phyloP scores from a whole-genome alignment of 2,888 invertebrate species.

The Phasia obesa region DNA sequence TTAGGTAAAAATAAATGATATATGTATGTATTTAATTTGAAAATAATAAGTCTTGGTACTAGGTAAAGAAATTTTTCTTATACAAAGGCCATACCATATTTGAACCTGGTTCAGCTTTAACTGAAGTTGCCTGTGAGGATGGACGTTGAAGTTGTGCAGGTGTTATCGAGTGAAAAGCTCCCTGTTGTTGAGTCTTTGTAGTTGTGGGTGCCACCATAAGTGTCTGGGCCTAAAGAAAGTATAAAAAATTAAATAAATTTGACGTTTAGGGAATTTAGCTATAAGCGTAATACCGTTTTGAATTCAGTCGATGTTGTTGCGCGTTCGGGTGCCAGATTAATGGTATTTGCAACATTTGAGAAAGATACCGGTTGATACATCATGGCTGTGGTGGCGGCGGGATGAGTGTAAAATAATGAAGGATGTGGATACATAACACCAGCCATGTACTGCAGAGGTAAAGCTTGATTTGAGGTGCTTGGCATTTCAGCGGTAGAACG shows the following conservation, averaged over 20 bases:
- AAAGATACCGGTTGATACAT: constrained; percentile 85
- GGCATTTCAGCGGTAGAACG: constrained; percentile 72
- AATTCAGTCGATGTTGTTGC: constrained; percentile 35
- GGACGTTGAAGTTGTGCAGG: constrained; percentile 77
- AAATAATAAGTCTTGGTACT: neutral
- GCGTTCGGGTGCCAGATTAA: constrained; percentile 47
- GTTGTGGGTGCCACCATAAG: constrained; percentile 75
- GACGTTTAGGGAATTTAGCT: neutral
- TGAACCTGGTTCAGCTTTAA: constrained; percentile 81
- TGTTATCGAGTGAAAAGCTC: constrained; percentile 78
- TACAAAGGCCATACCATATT: constrained; percentile 75
- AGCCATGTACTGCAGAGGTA: constrained; percentile 86
- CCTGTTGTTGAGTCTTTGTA: constrained; percentile 73
- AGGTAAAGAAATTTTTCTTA: neutral
- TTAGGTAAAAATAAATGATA: too few species aligned
- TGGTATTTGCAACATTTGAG: constrained; percentile 79
- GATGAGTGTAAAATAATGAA: constrained; percentile 84
- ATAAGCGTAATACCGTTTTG: constrained; percentile 51
- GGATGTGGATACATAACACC: constrained; percentile 85
- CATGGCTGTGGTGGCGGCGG: constrained; percentile 83
- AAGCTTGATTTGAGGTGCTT: constrained; percentile 74
- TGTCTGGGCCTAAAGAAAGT: constrained; percentile 72
- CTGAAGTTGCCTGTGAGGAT: constrained; percentile 79
- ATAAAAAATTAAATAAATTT: neutral
- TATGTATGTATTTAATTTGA: neutral